Conservation (phyloP, 1,140 invertebrate genomes). For the Vanessa atalanta region DNA sequence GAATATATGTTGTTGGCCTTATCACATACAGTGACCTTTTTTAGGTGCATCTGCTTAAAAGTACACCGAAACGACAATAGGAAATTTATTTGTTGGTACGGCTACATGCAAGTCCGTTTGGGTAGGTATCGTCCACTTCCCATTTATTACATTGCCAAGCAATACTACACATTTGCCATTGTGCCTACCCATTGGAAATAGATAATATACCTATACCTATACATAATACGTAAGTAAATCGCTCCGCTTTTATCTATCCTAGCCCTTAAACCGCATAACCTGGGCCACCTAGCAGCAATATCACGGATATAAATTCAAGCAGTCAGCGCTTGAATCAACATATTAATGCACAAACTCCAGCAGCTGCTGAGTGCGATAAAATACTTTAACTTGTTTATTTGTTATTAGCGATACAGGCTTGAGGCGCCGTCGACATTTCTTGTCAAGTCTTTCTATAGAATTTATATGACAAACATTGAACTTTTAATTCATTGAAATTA, state of each 20-base stretch:
- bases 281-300: conserved; percentile 25
- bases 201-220: no score
- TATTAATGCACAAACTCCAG: conserved; percentile 28
- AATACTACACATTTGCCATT: no score
- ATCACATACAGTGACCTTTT: no score
- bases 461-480: conserved; percentile 4
- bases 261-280: not conserved
- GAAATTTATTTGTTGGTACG: no score
- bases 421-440: conserved; percentile 7
- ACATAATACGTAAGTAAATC: not conserved
- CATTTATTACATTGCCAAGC: no score
- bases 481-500: not conserved
- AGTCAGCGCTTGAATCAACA: conserved; percentile 35
- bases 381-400: conserved; percentile 26
- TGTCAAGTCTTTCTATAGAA: not conserved
- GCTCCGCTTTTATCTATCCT: not conserved
- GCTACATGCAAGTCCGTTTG: no score
- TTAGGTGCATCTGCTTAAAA: no score
- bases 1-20: no score
- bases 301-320: conserved; percentile 31
- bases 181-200: no score
- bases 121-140: no score
- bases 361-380: conserved; percentile 22
- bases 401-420: conserved; percentile 3
- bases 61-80: no score